Base-by-base conservation (phyloP, 2,888 invertebrate genomes). In the Drosophila bunnanda region DNA sequence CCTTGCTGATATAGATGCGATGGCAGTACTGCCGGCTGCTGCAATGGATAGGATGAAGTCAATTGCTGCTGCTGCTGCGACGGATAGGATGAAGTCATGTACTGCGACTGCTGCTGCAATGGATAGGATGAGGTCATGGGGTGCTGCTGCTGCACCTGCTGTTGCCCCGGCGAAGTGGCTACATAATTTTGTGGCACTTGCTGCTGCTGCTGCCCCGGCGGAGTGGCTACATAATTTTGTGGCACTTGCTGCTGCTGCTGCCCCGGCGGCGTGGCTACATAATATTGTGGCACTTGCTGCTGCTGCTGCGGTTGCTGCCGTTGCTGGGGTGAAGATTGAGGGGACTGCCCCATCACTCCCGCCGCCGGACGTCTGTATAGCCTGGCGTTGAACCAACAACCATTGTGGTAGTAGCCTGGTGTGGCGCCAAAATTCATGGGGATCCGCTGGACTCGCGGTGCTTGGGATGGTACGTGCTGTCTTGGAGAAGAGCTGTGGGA, bases 321-420 rank as follows among this genome's bases (percentile, higher is more conserved):
- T 28, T 12, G 10, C n/a, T 28, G 46, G 1, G n/a, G 2, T 10
- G 28, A 6, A 17, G 28, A n/a, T 6, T 4, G 9, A 5, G 25
- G n/a, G 15, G 44, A 2, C 44, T 44, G 46, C 46, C 5, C 39
- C 20, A 41, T 6, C 41, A 9, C 12, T 12, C 3, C 6, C 6
- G 41, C 2, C 12, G 0, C 1, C 1, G 12, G 5, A 6, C 5
- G 43, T 1, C 13, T 13, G 0, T 32, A 17, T 4, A 50, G 30
- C 20, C 30, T 20, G 20, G 48, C 13, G 13, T 50, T 50, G 1
- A 32, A 50, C 50, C 50, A 50, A 15, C 50, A 50, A 15, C 50
- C 50, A 1, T 5, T 20, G 2, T 9, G 32, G 20, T 20, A 50
- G 20, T 32, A 50, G 32, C 50, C 50, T 20, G 13, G 20, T 1